Percentiles rank a stretch among this genome's conserved stretches.
Conservation (phyloP, 2,797 vertebrate species). For the Champsocephalus gunnari region DNA sequence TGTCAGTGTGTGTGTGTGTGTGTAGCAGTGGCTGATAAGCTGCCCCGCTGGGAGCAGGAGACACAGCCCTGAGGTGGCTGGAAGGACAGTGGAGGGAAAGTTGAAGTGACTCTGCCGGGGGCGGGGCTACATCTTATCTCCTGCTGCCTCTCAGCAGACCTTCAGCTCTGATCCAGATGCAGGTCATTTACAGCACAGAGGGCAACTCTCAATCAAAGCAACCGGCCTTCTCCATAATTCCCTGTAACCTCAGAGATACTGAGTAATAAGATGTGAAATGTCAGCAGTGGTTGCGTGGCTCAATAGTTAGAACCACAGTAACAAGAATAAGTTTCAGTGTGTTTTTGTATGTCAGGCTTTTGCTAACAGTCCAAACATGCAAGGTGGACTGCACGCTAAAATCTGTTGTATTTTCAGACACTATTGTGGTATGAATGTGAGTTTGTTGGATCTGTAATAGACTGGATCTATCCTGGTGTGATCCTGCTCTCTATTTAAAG, state of each 20-base stretch:
- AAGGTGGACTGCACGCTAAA: not conserved
- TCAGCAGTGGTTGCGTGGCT: conserved; percentile 2
- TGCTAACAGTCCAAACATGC: conserved; percentile 11
- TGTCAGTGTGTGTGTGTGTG: conserved; percentile 18
- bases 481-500: not conserved
- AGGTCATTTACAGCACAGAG: conserved; percentile 46
- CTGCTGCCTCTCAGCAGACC: conserved; percentile 50
- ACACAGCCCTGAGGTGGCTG: conserved; percentile 44
- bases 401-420: not conserved
- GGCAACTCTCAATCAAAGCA: conserved; percentile 53
- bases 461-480: conserved; percentile 15
- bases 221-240: conserved; percentile 33
- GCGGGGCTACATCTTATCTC: conserved; percentile 56
- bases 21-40: conserved; percentile 44
- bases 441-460: not conserved
- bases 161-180: conserved; percentile 51
- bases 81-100: conserved; percentile 44
- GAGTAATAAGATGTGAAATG: conserved; percentile 29
- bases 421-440: not conserved
- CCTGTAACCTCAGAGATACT: conserved; percentile 30
- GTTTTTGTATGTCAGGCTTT: not conserved
- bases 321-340: not conserved
- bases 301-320: not conserved
- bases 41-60: conserved; percentile 43
- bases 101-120: conserved; percentile 51